Evolutionary conservation across 2,888 invertebrate species (phyloP), one percentile per base, ranked within the genome.

Genomic region (Scaptomyza tumidula): DNA sequence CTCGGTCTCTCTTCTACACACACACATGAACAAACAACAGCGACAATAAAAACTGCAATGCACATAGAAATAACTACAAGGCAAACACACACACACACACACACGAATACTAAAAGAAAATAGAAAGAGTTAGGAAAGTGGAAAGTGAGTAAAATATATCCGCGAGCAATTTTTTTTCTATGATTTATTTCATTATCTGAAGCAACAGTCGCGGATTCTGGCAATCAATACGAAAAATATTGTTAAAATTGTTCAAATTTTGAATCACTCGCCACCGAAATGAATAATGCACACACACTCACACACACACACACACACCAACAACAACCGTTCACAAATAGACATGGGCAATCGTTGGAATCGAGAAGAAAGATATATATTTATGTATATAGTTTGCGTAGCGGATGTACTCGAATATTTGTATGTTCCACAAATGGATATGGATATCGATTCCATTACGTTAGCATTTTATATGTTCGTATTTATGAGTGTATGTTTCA

Each of bases 251-350:
- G 60, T 64, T 53, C 68, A 86, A 79, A 86, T 86, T 85, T 83
- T 86, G 88, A 83, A 87, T 87, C 88, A 74, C 74, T 44, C 58
- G 66, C 72, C 78, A 78, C 64, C 77, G 9, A 80, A 80, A 82
- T 85, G 75, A 85, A 87, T 87, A 86, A 82, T 78, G 77, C 76
- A 82, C 64, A 66, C 53, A 55, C 64, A 44, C 75, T 54, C 39
- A 48, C 59, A 78, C 63, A 63, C 76, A 82, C 64, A 66, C 53
- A 55, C 64, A 44, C 75, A 57, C 39, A 48, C 59, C 63, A 2
- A 27, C 0, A 29, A 78, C 50, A 65, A 29, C 41, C 29, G 10
- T 49, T 61, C n/a, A 50, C 52, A 52, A 29, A 16, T 31, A 44
- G 1, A 19, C 19, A 19, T 19, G 19, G 60, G 50, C 45, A 52